phyloP scores from a whole-genome alignment of 1,140 invertebrate species.

The Spodoptera litura region DNA sequence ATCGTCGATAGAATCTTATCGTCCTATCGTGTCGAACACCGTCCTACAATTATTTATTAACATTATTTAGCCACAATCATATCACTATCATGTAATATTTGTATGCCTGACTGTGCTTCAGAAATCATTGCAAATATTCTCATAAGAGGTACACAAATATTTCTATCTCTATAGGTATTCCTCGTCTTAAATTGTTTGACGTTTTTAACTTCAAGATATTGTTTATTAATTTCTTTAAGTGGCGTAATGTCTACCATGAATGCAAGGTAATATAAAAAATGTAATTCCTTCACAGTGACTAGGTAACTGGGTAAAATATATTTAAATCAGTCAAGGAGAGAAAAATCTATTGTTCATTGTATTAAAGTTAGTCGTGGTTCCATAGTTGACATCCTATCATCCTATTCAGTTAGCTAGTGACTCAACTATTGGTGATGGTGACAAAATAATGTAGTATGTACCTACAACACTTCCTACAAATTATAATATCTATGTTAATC shows the following conservation, averaged over 20 bases:
- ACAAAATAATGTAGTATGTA: neutral
- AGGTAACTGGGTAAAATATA: neutral
- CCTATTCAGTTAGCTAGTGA: constrained; percentile 13
- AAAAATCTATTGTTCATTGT: constrained; percentile 42
- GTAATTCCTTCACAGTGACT: neutral
- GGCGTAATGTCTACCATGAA: too few relatives aligned
- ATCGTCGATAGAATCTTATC: constrained; percentile 20
- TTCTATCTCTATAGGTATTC: too few relatives aligned
- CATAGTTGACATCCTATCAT: constrained; percentile 27
- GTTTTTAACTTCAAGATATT: too few relatives aligned
- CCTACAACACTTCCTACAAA: constrained; percentile 7
- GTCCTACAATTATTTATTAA: neutral
- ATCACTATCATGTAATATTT: too few relatives aligned
- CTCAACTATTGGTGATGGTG: neutral
- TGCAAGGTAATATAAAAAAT: too few relatives aligned
- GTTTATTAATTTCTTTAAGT: too few relatives aligned
- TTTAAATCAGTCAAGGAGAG: constrained; percentile 35
- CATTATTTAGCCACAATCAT: neutral
- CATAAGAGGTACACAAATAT: too few relatives aligned
- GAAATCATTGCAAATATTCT: too few relatives aligned
- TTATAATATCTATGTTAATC: constrained; percentile 25
- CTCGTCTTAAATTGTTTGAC: too few relatives aligned
- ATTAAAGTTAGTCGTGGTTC: constrained; percentile 11
- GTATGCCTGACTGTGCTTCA: too few relatives aligned
- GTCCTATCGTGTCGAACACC: neutral